A percentile compares a stretch with the other conserved stretches of the same genome.
These are phyloP conservation scores for Crax fasciolata DNA, from an alignment of 2,797 vertebrate species.

Conservation along the genomic window DNA sequence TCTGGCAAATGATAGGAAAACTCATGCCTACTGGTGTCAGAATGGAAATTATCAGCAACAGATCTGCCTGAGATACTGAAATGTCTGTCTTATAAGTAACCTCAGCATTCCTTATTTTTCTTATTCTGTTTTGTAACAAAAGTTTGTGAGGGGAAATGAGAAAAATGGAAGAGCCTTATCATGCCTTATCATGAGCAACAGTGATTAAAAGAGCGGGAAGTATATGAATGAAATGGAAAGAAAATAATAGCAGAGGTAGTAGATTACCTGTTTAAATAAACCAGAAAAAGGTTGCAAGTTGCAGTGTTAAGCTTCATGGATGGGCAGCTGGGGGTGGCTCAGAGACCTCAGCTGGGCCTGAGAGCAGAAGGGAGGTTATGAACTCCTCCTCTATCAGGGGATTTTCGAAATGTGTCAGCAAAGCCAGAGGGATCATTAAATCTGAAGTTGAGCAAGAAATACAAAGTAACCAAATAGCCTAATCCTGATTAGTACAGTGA, in stretches of 20 bases:
- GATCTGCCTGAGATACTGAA: not conserved
- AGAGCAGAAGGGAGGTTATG: not conserved
- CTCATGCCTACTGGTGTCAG: not conserved
- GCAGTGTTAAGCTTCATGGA: not conserved
- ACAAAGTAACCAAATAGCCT: not conserved
- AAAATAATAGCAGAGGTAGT: not conserved
- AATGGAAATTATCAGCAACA: not conserved
- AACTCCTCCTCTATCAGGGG: not conserved
- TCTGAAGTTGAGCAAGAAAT: conserved; percentile 1
- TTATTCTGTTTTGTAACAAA: not conserved
- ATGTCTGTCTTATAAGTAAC: not conserved
- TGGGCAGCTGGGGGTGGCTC: not conserved
- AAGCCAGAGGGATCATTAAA: not conserved
- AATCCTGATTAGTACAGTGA: not conserved
- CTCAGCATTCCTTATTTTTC: not conserved
- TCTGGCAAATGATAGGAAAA: conserved; percentile 7
- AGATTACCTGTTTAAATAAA: not conserved
- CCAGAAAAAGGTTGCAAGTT: not conserved
- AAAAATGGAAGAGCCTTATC: not conserved
- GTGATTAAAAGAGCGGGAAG: not conserved
- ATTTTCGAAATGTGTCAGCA: not conserved
- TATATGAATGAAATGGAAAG: not conserved
- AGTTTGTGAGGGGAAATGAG: not conserved
- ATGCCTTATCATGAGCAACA: not conserved
- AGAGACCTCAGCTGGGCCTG: not conserved